Base-by-base conservation (phyloP, 2,888 invertebrate species). In the Folsomia candida region DNA sequence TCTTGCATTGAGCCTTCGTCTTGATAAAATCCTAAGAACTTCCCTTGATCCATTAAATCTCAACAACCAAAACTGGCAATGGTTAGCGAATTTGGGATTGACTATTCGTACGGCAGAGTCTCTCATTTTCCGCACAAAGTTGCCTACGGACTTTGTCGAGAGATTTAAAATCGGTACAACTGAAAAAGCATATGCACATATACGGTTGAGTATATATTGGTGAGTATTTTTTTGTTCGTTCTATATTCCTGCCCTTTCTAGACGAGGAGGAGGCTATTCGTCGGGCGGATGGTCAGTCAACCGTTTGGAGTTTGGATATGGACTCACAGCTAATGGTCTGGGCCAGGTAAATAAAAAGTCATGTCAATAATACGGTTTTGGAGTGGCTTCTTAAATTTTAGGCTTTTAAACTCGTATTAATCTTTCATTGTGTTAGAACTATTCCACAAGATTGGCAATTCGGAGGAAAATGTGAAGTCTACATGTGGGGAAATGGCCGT, bases 361-460 rank as follows among this genome's bases (percentile, higher is more conserved):
- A n/a, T n/a, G n/a, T n/a, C n/a, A n/a, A n/a, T n/a, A n/a, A n/a
- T n/a, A n/a, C n/a, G n/a, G n/a, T n/a, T n/a, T n/a, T n/a, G n/a
- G n/a, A n/a, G n/a, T n/a, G n/a, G n/a, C n/a, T n/a, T n/a, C n/a
- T n/a, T n/a, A n/a, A n/a, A n/a, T n/a, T n/a, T n/a, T n/a, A n/a
- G n/a, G n/a, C n/a, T n/a, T n/a, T n/a, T n/a, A n/a, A n/a, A n/a
- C n/a, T n/a, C n/a, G n/a, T n/a, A n/a, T n/a, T n/a, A n/a, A n/a
- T n/a, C n/a, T n/a, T n/a, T n/a, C n/a, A n/a, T n/a, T n/a, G n/a
- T n/a, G 20, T 9, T 37, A 62, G 47, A 20, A 64, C 11, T 47
- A 18, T 11, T 47, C 88, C 88, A 2, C 86, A 87, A 72, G 88
- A 88, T 82, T 89, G 88, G 88, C 88, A 88, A 81, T 85, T 87